These are phyloP conservation scores for Mesopsocus fuscifrons DNA, from an alignment of 2,888 invertebrate species.

Conservation along the genomic window DNA sequence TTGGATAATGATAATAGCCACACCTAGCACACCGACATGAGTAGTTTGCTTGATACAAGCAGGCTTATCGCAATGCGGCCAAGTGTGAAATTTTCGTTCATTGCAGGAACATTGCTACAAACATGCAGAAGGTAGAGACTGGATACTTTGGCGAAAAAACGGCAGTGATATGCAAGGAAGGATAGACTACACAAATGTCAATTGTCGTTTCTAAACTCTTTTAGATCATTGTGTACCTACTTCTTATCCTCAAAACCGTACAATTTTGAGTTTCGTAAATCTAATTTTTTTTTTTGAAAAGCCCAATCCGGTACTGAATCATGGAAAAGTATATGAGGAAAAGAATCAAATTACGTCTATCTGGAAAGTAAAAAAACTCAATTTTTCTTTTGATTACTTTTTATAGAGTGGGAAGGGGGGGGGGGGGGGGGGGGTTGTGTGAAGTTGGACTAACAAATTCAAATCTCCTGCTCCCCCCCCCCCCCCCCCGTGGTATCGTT, in stretches of 20 bases:
- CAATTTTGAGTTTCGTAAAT: too few relatives aligned
- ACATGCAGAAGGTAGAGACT: background rate
- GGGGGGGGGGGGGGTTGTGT: background rate
- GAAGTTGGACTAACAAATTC: conserved; percentile 9
- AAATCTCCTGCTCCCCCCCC: too few relatives aligned
- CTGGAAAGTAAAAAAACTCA: conserved; percentile 10
- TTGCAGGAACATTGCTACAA: background rate
- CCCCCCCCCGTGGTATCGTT: too few relatives aligned
- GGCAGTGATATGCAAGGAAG: background rate
- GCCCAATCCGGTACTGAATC: conserved; percentile 6
- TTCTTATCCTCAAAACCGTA: too few relatives aligned
- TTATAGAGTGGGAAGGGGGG: conserved; percentile 3
- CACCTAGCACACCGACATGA: too few relatives aligned
- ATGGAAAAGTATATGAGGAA: background rate
- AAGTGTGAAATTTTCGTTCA: background rate
- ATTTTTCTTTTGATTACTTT: conserved; percentile 11
- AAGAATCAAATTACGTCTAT: conserved; percentile 10
- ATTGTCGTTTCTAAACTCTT: too few relatives aligned
- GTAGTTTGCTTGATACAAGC: too few relatives aligned
- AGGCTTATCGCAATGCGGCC: background rate
- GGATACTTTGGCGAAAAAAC: background rate
- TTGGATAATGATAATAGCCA: too few relatives aligned
- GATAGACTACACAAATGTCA: too few relatives aligned
- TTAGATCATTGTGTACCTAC: too few relatives aligned
- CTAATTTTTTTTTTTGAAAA: too few relatives aligned